Percentiles rank a stretch among this genome's conserved stretches.
phyloP scores from a whole-genome alignment of 2,113 vertebrate genomes.

The Octodon degus region DNA sequence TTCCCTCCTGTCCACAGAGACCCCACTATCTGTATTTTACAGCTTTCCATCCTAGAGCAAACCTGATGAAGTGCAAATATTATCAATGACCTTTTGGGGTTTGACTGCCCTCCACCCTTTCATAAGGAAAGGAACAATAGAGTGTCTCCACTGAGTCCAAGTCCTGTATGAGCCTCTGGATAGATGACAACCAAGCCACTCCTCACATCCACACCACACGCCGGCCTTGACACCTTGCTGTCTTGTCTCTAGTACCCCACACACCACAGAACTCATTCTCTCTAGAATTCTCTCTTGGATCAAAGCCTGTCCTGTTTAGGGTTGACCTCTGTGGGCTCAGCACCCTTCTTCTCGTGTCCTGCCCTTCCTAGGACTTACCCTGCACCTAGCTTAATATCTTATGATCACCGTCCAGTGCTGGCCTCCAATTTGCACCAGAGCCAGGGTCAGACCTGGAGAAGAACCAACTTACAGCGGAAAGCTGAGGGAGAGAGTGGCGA shows the following conservation, averaged over 20 bases:
- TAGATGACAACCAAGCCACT: background rate
- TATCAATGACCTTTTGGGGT: background rate
- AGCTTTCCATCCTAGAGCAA: background rate
- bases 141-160: background rate
- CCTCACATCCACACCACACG: background rate
- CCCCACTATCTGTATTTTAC: background rate
- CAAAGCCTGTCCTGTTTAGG: background rate
- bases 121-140: background rate
- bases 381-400: background rate
- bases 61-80: background rate
- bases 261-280: background rate
- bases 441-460: background rate
- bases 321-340: background rate
- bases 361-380: background rate
- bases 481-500: background rate
- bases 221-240: background rate
- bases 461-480: background rate
- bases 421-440: background rate
- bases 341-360: background rate
- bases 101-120: background rate
- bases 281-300: background rate
- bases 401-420: too few relatives aligned
- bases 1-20: background rate
- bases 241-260: too few relatives aligned
- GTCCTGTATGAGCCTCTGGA: background rate